These are phyloP conservation scores for Formica exsecta DNA, from an alignment of 1,140 invertebrate genomes.

Conservation along the genomic window DNA sequence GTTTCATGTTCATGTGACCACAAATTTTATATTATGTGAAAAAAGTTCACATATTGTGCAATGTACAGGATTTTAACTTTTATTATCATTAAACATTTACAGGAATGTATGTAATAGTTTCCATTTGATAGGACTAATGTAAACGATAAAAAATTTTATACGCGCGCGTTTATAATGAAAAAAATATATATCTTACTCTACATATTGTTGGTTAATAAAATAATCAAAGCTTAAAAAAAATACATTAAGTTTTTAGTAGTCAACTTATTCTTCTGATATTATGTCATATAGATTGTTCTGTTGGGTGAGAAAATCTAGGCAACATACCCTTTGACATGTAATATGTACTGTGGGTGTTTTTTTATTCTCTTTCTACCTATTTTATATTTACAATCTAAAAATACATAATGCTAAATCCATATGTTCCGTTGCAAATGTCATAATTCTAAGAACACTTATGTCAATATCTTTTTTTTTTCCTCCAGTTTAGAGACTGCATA, in stretches of 20 bases:
- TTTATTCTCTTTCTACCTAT: conserved; percentile 74
- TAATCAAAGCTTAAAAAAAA: conserved; percentile 36
- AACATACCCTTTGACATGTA: conserved; percentile 63
- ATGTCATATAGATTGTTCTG: conserved; percentile 40
- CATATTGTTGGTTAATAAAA: conserved; percentile 30
- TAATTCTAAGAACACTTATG: conserved; percentile 75
- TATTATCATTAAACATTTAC: conserved; percentile 48
- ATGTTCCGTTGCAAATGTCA: conserved; percentile 61
- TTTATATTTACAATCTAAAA: conserved; percentile 81
- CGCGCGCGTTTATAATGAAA: conserved; percentile 25
- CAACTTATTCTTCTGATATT: conserved; percentile 9
- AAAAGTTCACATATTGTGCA: conserved; percentile 31
- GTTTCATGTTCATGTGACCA: neutral
- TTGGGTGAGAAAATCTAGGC: conserved; percentile 72
- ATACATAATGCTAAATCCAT: conserved; percentile 75
- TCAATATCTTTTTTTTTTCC: conserved; percentile 58
- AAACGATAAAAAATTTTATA: conserved; percentile 55
- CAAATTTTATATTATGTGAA: neutral
- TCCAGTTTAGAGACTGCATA: conserved; percentile 20
- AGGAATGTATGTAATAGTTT: conserved; percentile 67
- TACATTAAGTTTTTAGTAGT: conserved; percentile 20
- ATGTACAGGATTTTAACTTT: conserved; percentile 35
- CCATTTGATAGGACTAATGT: conserved; percentile 37
- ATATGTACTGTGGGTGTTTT: conserved; percentile 63
- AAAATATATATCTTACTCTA: conserved; percentile 47